phyloP scores from a whole-genome alignment of 2,888 invertebrate genomes.

The Eupithecia exiguata region DNA sequence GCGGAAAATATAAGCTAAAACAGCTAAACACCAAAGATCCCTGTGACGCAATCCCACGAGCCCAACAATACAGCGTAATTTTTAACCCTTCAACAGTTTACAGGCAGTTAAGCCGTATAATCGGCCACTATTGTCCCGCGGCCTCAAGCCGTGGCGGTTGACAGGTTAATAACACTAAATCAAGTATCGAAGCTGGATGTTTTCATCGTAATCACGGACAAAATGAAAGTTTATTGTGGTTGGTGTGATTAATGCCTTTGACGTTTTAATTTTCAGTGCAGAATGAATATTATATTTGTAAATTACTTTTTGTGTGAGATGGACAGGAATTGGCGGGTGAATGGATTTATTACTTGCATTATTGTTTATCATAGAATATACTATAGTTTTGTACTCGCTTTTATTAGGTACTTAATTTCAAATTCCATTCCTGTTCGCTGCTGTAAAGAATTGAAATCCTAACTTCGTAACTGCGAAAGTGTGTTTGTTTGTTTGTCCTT shows the following conservation, averaged over 20 bases:
- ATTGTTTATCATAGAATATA: too few relatives aligned
- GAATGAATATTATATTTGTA: slow-evolving; percentile 21
- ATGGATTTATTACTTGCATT: neutral
- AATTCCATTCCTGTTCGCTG: neutral
- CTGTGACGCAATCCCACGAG: neutral
- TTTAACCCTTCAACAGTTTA: slow-evolving; percentile 17
- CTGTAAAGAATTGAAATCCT: neutral
- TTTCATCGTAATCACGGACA: slow-evolving; percentile 64
- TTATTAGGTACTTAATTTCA: neutral
- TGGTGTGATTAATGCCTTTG: slow-evolving; percentile 40
- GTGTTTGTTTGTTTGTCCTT: too few relatives aligned
- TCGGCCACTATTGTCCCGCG: slow-evolving; percentile 62
- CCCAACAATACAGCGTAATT: neutral
- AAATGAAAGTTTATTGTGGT: slow-evolving; percentile 63
- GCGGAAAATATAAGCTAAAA: neutral
- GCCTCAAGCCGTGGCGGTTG: slow-evolving; percentile 55
- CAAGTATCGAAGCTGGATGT: slow-evolving; percentile 63
- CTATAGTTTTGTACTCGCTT: neutral
- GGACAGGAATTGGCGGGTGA: neutral
- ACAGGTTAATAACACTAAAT: slow-evolving; percentile 80
- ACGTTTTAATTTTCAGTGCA: slow-evolving; percentile 39
- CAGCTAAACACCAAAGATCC: neutral
- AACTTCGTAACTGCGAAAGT: too few relatives aligned
- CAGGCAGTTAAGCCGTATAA: slow-evolving; percentile 55
- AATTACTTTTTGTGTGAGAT: slow-evolving; percentile 13